These are phyloP conservation scores for Thecophora atra DNA, from an alignment of 2,888 invertebrate genomes.

Conservation along the genomic window DNA sequence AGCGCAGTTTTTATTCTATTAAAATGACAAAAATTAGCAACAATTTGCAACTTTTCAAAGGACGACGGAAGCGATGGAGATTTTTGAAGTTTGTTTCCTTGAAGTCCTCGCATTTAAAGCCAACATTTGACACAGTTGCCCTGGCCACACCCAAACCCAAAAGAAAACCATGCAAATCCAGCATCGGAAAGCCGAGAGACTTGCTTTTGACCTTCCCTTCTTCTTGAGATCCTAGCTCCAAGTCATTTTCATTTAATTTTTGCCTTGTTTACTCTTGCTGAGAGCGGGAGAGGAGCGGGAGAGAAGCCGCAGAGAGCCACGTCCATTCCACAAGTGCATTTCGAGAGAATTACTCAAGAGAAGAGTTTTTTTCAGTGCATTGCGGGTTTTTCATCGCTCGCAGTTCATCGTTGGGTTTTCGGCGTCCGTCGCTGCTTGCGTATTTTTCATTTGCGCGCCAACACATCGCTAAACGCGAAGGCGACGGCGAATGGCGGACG, in stretches of 20 bases:
- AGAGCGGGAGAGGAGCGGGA: background rate
- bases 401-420: background rate
- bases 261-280: too few species aligned
- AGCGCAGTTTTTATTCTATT: background rate
- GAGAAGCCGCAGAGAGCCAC: constrained; percentile 31
- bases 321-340: constrained; percentile 51
- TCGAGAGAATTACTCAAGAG: constrained; percentile 59
- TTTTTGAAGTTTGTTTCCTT: too few species aligned
- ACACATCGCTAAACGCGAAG: constrained; percentile 39
- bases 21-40: background rate
- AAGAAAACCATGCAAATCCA: too few species aligned
- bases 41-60: background rate
- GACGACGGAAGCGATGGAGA: too few species aligned
- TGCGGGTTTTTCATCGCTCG: background rate
- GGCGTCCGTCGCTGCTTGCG: constrained; percentile 5
- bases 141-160: too few species aligned
- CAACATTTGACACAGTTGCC: constrained; percentile 18
- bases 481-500: constrained; percentile 39
- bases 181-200: too few species aligned
- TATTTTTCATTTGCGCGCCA: constrained; percentile 51
- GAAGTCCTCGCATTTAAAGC: background rate
- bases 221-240: constrained; percentile 16
- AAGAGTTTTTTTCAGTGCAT: constrained; percentile 34
- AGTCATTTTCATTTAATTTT: constrained; percentile 34
- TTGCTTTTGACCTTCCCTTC: background rate